These are phyloP conservation scores for Neodon shergylaensis DNA, from an alignment of 2,113 vertebrate genomes.

Conservation along the genomic window DNA sequence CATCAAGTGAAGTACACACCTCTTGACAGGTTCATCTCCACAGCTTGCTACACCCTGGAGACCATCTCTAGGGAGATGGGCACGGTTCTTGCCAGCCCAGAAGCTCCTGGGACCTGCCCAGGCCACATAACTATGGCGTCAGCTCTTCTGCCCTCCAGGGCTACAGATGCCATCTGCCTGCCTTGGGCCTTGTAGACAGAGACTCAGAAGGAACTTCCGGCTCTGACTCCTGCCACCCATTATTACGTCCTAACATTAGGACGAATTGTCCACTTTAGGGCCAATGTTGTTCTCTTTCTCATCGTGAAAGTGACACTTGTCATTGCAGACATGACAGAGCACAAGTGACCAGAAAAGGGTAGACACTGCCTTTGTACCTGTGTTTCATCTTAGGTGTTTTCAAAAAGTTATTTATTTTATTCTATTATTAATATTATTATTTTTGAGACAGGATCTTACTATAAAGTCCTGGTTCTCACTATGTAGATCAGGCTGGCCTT, in stretches of 20 bases:
- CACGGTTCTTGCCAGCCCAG: not conserved
- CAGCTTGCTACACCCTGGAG: not conserved
- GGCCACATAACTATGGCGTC: not conserved
- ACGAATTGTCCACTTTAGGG: not conserved
- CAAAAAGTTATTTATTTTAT: not conserved
- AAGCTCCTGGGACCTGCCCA: not conserved
- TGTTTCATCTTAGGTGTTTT: no score
- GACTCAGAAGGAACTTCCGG: not conserved
- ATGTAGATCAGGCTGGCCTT: not conserved
- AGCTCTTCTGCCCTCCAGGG: not conserved
- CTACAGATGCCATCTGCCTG: not conserved
- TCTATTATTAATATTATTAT: not conserved
- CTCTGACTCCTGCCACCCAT: not conserved
- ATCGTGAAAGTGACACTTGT: not conserved
- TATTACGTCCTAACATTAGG: not conserved
- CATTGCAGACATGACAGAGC: not conserved
- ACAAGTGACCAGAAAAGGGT: conserved; percentile 16
- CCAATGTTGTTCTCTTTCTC: not conserved
- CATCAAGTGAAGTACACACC: not conserved
- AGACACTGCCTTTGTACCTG: not conserved
- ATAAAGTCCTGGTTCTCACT: not conserved
- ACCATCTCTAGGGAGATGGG: not conserved
- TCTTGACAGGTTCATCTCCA: not conserved
- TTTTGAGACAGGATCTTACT: not conserved
- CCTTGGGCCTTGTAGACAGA: not conserved